Evolutionary conservation across 2,888 invertebrate species (phyloP), one percentile per base, ranked within the genome.

Genomic region (Papilio elwesi): DNA sequence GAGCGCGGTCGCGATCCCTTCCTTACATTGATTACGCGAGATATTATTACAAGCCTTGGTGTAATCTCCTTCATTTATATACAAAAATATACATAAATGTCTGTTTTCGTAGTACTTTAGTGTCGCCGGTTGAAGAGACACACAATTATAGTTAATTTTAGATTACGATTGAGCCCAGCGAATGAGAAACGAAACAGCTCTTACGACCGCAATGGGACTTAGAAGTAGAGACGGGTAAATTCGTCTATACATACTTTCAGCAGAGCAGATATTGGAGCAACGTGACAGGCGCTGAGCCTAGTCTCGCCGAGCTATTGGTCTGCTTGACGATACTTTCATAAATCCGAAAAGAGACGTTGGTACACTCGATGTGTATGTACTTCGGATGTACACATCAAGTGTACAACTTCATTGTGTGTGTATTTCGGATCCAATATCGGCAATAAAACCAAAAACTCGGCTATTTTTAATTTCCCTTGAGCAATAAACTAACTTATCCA

Each of bases 1-100:
- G 89, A 91, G 90, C 84, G 88, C 88, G 84, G 85, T 82, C 81
- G 81, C 82, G 83, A 85, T 79, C 84, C 82, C 83, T 87, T 82
- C 85, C 84, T 85, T 83, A 82, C 80, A 85, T 87, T 83, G 81
- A 83, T 83, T 82, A 83, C 78, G 78, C 78, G 74, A 85, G 90
- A 91, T 90, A 91, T 89, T 87, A 87, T 85, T 88, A 90, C 90
- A 90, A 86, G 85, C 87, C 80, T 89, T 87, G 86, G 85, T 87
- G 87, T 87, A 88, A 59, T 26, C 82, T 83, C 85, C 84, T 87
- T 83, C 86, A 89, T 89, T 89, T 92, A 93, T 93, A 90, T 93
- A 92, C 92, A 92, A 91, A 91, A 91, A 92, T 92, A 92, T 91
- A 93, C 92, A 92, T 90, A 89, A 90, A 90, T 86, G 89, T 89